A percentile compares a stretch with the other conserved stretches of the same genome.
Conservation (phyloP, 2,113 vertebrate genomes). For the Tretioscincus oriximinensis region DNA sequence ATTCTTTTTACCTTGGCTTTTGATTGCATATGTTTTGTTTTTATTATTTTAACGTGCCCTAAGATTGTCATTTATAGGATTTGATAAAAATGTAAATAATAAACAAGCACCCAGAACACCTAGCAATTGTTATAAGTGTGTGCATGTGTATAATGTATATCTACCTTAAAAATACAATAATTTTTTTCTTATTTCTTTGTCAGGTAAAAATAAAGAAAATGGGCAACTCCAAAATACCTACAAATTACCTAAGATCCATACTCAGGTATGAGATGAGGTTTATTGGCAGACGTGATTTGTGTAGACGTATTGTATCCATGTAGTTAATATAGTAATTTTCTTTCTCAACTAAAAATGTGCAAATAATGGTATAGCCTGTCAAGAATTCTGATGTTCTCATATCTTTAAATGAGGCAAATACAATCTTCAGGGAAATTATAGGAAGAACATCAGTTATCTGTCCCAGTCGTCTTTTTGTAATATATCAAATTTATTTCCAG, state of each 20-base stretch:
- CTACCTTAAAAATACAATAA: slow-evolving; percentile 9
- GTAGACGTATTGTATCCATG: background rate
- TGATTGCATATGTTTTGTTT: no score
- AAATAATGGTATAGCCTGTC: background rate
- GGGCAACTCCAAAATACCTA: slow-evolving; percentile 78
- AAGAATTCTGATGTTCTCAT: background rate
- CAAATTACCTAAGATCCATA: slow-evolving; percentile 67
- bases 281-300: background rate
- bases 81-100: no score
- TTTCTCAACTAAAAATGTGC: background rate
- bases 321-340: background rate
- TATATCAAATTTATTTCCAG: background rate
- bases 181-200: slow-evolving; percentile 19
- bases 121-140: no score
- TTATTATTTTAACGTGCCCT: no score
- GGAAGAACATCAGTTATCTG: background rate
- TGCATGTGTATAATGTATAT: background rate
- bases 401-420: background rate
- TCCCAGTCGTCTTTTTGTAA: background rate
- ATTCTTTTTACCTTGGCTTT: no score
- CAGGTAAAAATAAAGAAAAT: slow-evolving; percentile 75
- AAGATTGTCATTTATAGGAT: no score
- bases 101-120: no score
- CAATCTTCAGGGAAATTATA: background rate
- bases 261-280: slow-evolving; percentile 69